Evolutionary conservation across 2,113 vertebrate species (phyloP), one percentile per base, ranked within the genome.

Genomic region (Centropus bengalensis): DNA sequence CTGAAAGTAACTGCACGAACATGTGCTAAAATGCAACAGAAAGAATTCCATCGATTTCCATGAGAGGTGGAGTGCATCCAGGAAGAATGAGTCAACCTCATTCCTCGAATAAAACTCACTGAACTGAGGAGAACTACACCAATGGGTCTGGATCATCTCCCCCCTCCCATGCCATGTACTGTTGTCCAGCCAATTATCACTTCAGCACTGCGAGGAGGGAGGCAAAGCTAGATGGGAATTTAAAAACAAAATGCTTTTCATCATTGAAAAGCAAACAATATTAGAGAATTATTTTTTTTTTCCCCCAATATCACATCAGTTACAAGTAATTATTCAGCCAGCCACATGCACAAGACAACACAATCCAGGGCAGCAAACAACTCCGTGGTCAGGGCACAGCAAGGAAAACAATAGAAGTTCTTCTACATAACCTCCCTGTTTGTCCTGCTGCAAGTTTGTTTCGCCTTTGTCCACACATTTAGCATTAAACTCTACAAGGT

Each of bases 1-100:
- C 8, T 83, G 82, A 89, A 88, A 83, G 49, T 49, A 80, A 88
- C 91, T 44, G 73, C 38, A 89, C 80, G 87, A 95, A 94, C 95
- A 88, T 38, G 89, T 91, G 89, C 74, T 83, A 78, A 80, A 93
- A 82, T 0, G 15, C 89, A 74, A 33, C 75, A 95, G 91, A 88
- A 91, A 79, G 91, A 91, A 93, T 93, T 60, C n/a, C 80, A 77
- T 80, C 55, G 32, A 96, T 93, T 96, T 86, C 91, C 95, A 91
- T 56, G 79, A 80, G 92, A 77, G 87, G 73, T 93, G 89, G 85
- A 91, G n/a, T 10, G 82, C 16, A 20, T 95, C 94, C 93, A 95
- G 95, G 93, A 94, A 88, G 96, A 97, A 94, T 96, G 95, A 94
- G 94, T 95, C 95, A 97, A 94, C 94, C 10, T 58, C 91, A 92